These are phyloP conservation scores for Numida meleagris DNA, from an alignment of 2,113 vertebrate genomes.

Conservation along the genomic window DNA sequence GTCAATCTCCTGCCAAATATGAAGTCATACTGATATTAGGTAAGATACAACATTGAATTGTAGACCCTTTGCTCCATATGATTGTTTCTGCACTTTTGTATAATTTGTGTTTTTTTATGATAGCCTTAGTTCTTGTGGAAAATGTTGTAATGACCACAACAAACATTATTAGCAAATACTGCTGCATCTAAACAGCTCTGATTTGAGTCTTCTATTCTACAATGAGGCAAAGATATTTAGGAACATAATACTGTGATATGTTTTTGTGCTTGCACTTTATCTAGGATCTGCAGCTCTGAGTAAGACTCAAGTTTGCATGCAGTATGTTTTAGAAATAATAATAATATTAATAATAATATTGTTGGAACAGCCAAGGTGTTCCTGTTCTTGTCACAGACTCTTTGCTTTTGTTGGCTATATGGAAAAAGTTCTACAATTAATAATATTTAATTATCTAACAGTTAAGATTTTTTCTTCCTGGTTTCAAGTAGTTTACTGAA, in stretches of 20 bases:
- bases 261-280: background rate
- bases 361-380: background rate
- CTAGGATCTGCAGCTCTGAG: accelerated
- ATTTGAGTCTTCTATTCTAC: background rate
- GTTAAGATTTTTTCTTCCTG: background rate
- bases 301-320: background rate
- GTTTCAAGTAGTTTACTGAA: background rate
- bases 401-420: background rate
- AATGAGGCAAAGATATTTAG: background rate
- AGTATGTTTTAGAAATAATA: background rate
- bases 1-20: slow-evolving; percentile 20
- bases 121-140: background rate
- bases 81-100: background rate
- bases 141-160: accelerated
- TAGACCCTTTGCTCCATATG: background rate
- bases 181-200: background rate
- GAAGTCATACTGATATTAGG: background rate
- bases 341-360: background rate
- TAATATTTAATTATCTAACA: background rate
- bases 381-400: background rate
- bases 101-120: background rate
- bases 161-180: background rate
- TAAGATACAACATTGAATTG: background rate
- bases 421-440: background rate
- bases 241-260: background rate